phyloP scores from a whole-genome alignment of 2,888 invertebrate species.

The Harpalus rubripes region DNA sequence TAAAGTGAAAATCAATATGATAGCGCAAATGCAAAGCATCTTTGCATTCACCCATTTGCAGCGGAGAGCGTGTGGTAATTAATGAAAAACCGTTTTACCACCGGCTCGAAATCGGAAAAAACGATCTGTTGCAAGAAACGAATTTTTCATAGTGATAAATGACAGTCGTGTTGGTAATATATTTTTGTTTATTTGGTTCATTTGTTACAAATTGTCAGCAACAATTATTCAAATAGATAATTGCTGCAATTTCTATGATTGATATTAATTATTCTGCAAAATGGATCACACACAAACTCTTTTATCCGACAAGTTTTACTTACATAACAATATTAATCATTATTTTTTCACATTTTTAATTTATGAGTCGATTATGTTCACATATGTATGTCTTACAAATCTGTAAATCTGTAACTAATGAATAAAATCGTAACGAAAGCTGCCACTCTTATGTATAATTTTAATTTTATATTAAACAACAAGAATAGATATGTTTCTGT shows the following conservation, averaged over 20 bases:
- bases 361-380: no score
- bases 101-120: constrained; percentile 6
- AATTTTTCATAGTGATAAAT: constrained; percentile 4
- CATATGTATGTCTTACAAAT: no score
- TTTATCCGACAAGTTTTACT: background rate
- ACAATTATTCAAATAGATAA: constrained; percentile 1
- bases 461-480: no score
- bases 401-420: no score
- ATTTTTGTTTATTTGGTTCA: background rate
- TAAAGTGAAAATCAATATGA: constrained; percentile 63
- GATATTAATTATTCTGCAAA: background rate
- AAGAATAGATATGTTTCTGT: no score
- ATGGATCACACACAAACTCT: background rate
- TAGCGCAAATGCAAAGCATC: constrained; percentile 26
- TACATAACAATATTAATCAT: no score
- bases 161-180: background rate
- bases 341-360: no score
- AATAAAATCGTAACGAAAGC: no score
- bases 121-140: background rate
- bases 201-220: background rate
- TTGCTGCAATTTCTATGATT: background rate
- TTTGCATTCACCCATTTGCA: background rate
- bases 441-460: no score
- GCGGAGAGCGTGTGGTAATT: constrained; percentile 9
- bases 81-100: constrained; percentile 20